Percentiles rank a stretch among this genome's conserved stretches.
These are phyloP conservation scores for Mormyrops boulengeri DNA, from an alignment of 2,797 vertebrate genomes.

Conservation along the genomic window DNA sequence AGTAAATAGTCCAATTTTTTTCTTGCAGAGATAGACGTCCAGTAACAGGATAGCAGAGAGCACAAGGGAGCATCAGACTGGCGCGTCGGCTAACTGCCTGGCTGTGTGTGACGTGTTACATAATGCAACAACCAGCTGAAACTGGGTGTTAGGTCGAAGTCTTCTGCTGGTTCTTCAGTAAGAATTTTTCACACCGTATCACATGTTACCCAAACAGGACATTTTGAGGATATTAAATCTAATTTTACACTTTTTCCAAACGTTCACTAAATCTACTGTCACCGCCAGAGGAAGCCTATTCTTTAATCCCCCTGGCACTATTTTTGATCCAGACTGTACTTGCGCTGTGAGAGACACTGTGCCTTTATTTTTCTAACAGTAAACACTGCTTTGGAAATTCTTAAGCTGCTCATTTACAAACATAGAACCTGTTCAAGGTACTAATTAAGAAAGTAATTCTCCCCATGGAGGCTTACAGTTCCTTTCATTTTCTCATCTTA, in stretches of 20 bases:
- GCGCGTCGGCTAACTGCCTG: neutral
- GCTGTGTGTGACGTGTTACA: neutral
- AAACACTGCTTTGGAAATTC: neutral
- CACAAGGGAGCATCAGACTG: neutral
- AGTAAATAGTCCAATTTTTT: neutral
- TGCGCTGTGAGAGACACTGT: neutral
- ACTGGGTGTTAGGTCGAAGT: neutral
- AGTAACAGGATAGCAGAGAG: neutral
- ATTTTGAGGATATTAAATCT: neutral
- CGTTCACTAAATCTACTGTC: neutral
- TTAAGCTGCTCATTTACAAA: slow-evolving; percentile 12
- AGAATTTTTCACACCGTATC: neutral
- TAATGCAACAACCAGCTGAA: neutral
- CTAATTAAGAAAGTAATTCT: slow-evolving; percentile 11
- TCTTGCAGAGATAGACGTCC: neutral
- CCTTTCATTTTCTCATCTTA: neutral
- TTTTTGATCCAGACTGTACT: neutral
- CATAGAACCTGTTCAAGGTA: slow-evolving; percentile 8
- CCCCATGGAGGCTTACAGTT: neutral
- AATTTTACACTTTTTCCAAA: neutral
- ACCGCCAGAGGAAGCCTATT: neutral
- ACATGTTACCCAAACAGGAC: neutral
- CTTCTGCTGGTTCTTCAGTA: neutral
- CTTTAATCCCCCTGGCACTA: neutral
- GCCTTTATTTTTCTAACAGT: neutral